Evolutionary conservation across 2,113 vertebrate genomes (phyloP), one percentile per base, ranked within the genome.

Genomic region (Mohoua ochrocephala): DNA sequence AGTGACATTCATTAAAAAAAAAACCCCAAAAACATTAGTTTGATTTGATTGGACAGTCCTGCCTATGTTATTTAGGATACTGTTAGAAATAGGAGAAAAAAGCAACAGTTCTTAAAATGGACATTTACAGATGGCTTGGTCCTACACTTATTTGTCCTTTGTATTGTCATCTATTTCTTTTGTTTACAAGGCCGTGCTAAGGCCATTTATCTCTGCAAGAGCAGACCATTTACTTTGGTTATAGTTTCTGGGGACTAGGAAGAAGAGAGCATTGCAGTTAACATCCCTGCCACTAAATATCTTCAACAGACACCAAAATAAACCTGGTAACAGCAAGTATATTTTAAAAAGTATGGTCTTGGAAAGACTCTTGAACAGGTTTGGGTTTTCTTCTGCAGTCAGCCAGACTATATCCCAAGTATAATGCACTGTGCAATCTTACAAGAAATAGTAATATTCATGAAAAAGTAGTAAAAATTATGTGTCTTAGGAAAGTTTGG

Each of bases 31-130:
- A 42, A 74, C 75, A 92, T 83, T 73, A 53, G 37, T 61, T 39
- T 89, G 7, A 75, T 81, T 77, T 84, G 47, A 91, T 54, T 84
- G 67, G 60, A 27, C 85, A 80, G 86, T 92, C 53, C 35, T 92
- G 42, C 39, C 42, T 83, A 89, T n/a, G 44, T 86, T 87, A 76
- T 59, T 91, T 60, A 93, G 79, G 93, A 67, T 64, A 64, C 44
- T 69, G n/a, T 57, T 87, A 91, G 83, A 88, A 88, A 87, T 45
- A 94, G 59, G 59, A 82, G 91, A 84, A 89, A 95, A 91, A 95
- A 68, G 87, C 83, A 86, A 75, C 26, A 10, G 97, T 98, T 81
- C 33, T 30, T 57, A 42, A 71, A 59, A 71, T 20, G 33, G 39
- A 33, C 7, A 27, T 44, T 70, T 37, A 31, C 35, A 71, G 52